Evolutionary conservation across 2,113 vertebrate genomes (phyloP), one percentile per base, ranked within the genome.

Genomic region (Sciurus niger): DNA sequence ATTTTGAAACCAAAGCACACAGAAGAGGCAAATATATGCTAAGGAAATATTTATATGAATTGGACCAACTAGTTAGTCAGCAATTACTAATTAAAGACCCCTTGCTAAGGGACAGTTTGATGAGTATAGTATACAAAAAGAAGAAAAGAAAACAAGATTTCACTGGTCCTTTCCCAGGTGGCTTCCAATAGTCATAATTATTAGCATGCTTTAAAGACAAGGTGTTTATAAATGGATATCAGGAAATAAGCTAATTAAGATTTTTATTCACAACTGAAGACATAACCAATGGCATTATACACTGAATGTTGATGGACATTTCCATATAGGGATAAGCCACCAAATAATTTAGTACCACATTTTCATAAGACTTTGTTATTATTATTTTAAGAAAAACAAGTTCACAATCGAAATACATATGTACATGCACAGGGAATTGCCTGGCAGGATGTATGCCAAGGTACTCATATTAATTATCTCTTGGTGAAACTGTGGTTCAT

Each of bases 381-480:
- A 86, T 65, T 79, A 86, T 65, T 95, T 94, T 65, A 95, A 92
- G 55, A 73, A 46, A 94, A 84, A 77, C 1, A 93, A 84, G 72
- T 34, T 79, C 4, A 94, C 3, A 87, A 34, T 74, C 30, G 67
- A 92, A 80, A 68, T 84, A 93, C 22, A 80, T 34, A 72, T 30
- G 32, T 12, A 80, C 9, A 79, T n/a, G 2, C 1, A 80, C 2
- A 93, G 34, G 84, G 48, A 93, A 95, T 84, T 88, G 34, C 46
- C 37, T 80, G 67, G 4, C 93, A 84, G 58, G 20, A 55, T 30
- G 84, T 60, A 83, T 72, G 32, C 9, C 32, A 79, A 87, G 4
- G 32, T 86, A 90, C 80, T 93, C 74, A 70, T 48, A 84, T 48
- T 86, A 72, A 78, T 92, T 95, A 67, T 53, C n/a, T 85, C 53